Base-by-base conservation (phyloP, 2,797 vertebrate genomes). In the Novumbra hubbsi region DNA sequence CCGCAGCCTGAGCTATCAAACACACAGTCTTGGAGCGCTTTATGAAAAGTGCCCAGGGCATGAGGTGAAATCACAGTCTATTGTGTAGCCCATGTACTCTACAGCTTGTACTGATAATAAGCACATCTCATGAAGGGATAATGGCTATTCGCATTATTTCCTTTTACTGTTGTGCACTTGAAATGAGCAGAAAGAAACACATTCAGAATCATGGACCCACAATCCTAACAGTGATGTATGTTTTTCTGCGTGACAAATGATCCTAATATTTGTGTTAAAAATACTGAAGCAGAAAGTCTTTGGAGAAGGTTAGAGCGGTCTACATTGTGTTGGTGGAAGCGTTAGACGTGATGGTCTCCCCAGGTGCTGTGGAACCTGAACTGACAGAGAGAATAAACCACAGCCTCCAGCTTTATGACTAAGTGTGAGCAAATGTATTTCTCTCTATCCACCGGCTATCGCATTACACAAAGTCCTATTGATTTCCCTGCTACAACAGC, bases 351-450 rank as follows among this genome's bases (percentile, higher is more conserved):
- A 34, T 16, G 14, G 71, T 80, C 83, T 81, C 80, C 82, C 83
- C 85, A 87, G 88, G 85, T 88, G 86, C 72, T 67, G 76, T 80
- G 78, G 71, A 80, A 77, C 55, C 80, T 77, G 70, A 6, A 76
- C 80, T 82, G 77, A 65, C 48, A 27, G 80, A 27, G 65, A 84
- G 86, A 84, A 80, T 81, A 71, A 88, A 88, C 86, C 78, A 78
- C 57, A 79, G 86, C 87, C 88, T 84, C 81, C 76, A 83, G 86
- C 77, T 86, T 87, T 88, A 86, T 90, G 88, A 89, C 85, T 86
- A 88, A 87, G 86, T 85, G 85, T 87, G 89, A 87, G 88, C 80
- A 89, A 85, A 90, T 86, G 77, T 74, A 83, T 89, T 90, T 77
- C 81, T 88, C 83, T 86, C 79, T 83, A 86, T 85, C 85, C 83